Base-by-base conservation (phyloP, 2,888 invertebrate genomes). In the Agriopis leucophaearia region DNA sequence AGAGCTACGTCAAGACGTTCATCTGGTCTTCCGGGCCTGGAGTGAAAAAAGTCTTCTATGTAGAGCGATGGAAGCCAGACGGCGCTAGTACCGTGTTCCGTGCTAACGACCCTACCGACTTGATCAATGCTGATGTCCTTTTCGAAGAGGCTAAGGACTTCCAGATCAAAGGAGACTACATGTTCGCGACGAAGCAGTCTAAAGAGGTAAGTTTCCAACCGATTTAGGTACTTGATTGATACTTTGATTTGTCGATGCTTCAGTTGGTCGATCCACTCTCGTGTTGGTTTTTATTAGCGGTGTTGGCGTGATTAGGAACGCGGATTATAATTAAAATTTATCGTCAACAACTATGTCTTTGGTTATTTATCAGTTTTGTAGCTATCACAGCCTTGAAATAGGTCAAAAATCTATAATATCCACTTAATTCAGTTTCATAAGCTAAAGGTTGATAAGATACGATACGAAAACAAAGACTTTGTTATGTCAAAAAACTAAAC, bases 151-250 rank as follows among this genome's bases (percentile, higher is more conserved):
- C 97, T 1, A 96, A 96, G 80, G 97, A 98, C 83, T 97, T 98
- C 87, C 96, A 97, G 82, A 95, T 97, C 42, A 96, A 96, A 81
- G 97, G 96, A 15, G 97, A 97, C 78, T 98, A 96, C 86, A 96
- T 98, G 95, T 98, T 98, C 88, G 97, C 96, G 0, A 97, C 97
- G 0, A 96, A 95, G 81, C 95, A 95, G 82, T 88, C 89, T 52
- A 93, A 92, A 75, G 94, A 94, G 92, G 96, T 96, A 83, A 94
- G 94, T 64, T 64, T 13, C 27, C 27, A 27, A 5, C 5, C 5
- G 27, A 27, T 27, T 27, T 27, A 27, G 1, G 27, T 27, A 27
- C 3, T 27, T 27, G 27, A 27, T 27, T 27, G 27, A 27, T 27
- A 27, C 27, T 2, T 27, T 27, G 27, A 27, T 27, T 1, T 27